A percentile compares a stretch with the other conserved stretches of the same genome.
Conservation (phyloP, 2,888 invertebrate genomes). For the Drosophila sordidula region DNA sequence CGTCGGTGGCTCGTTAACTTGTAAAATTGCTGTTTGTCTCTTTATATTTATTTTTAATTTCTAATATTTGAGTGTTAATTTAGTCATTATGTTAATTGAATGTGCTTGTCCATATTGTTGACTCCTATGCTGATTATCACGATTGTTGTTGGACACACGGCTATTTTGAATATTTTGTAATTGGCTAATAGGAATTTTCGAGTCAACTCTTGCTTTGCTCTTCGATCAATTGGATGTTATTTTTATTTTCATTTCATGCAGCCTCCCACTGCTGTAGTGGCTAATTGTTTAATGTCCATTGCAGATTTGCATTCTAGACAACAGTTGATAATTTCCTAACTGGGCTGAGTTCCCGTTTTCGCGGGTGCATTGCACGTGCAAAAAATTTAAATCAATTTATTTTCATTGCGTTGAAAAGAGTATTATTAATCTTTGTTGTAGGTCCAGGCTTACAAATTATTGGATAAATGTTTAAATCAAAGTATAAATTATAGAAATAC, state of each 20-base stretch:
- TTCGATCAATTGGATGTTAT: too few relatives aligned
- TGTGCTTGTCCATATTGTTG: neutral
- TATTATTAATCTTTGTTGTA: neutral
- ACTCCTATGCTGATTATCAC: neutral
- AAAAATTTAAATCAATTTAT: slow-evolving; percentile 67
- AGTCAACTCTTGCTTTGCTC: neutral
- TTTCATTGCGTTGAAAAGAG: slow-evolving; percentile 10
- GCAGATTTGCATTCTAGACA: slow-evolving; percentile 13
- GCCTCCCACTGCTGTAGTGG: neutral
- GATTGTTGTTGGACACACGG: neutral
- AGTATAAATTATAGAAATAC: too few relatives aligned
- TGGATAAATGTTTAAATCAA: too few relatives aligned
- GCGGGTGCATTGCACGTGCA: slow-evolving; percentile 69
- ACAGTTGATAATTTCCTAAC: slow-evolving; percentile 8
- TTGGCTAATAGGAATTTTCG: neutral
- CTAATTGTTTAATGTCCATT: slow-evolving; percentile 13
- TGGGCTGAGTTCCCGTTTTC: slow-evolving; percentile 18
- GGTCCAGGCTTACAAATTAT: neutral
- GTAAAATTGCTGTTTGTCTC: slow-evolving; percentile 35
- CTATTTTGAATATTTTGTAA: neutral
- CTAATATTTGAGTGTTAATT: slow-evolving; percentile 54
- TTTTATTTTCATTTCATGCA: neutral
- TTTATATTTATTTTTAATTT: slow-evolving; percentile 12
- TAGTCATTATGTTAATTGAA: slow-evolving; percentile 34
- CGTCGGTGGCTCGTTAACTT: slow-evolving; percentile 49